Percentiles rank a stretch among this genome's conserved stretches.
These are phyloP conservation scores for Gymnodraco acuticeps DNA, from an alignment of 2,797 vertebrate species.

Conservation along the genomic window DNA sequence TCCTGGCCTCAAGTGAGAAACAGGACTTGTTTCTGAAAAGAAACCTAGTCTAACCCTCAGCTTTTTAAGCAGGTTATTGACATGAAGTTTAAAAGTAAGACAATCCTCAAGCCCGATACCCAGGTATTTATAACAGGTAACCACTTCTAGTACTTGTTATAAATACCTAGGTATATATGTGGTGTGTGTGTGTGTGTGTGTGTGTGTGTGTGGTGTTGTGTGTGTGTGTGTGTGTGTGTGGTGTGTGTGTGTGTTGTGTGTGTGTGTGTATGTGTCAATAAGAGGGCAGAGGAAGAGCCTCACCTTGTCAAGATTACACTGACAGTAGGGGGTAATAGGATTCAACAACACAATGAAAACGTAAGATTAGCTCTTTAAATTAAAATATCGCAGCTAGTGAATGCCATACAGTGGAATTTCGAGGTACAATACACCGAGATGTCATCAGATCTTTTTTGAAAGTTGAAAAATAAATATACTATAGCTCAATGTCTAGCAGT, in stretches of 20 bases:
- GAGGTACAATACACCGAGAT: too few relatives aligned
- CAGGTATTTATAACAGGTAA: too few relatives aligned
- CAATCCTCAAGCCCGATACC: too few relatives aligned
- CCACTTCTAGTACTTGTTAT: too few relatives aligned
- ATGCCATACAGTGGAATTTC: not conserved
- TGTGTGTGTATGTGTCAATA: slow-evolving; percentile 31
- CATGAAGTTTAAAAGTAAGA: too few relatives aligned
- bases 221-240: not conserved
- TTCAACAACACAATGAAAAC: slow-evolving; percentile 19
- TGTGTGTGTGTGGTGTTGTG: slow-evolving; percentile 24
- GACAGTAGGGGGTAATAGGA: slow-evolving; percentile 14
- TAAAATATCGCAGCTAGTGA: slow-evolving; percentile 1
- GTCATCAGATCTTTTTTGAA: slow-evolving; percentile 13
- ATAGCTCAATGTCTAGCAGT: slow-evolving; percentile 8
- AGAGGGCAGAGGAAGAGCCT: slow-evolving; percentile 35
- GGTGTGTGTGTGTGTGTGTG: slow-evolving; percentile 3
- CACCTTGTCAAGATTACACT: slow-evolving; percentile 35
- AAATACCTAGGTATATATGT: not conserved
- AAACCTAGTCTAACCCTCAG: too few relatives aligned
- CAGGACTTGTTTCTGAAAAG: too few relatives aligned
- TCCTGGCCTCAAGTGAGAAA: too few relatives aligned
- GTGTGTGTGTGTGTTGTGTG: too few relatives aligned
- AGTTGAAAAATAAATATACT: not conserved
- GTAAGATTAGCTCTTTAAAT: not conserved
- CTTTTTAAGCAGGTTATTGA: too few relatives aligned